phyloP scores from a whole-genome alignment of 2,797 vertebrate genomes.

The Lagorchestes hirsutus region DNA sequence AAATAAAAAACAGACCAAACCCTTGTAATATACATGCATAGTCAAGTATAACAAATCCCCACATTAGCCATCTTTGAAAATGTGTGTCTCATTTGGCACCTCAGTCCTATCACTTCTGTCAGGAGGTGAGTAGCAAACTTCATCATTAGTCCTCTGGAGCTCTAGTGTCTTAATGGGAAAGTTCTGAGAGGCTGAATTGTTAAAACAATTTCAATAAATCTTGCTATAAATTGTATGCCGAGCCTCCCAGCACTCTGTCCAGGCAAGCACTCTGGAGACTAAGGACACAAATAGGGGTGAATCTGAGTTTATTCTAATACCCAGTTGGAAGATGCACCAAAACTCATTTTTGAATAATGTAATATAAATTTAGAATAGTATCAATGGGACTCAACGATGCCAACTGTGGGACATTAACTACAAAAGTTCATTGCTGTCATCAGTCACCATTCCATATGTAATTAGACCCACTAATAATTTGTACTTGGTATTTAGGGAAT shows the following conservation, averaged over 20 bases:
- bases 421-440: constrained; percentile 31
- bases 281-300: not conserved
- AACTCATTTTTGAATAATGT: constrained; percentile 38
- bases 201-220: not conserved
- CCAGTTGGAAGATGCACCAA: not conserved
- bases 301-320: not conserved
- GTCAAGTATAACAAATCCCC: not conserved
- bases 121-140: constrained; percentile 4
- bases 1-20: not conserved
- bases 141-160: not conserved
- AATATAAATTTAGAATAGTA: constrained; percentile 42
- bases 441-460: constrained; percentile 2
- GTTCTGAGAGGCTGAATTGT: constrained; percentile 2
- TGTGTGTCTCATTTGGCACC: not conserved
- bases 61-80: not conserved
- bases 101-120: not conserved
- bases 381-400: constrained; percentile 15
- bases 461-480: constrained; percentile 32
- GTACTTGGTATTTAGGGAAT: constrained; percentile 14
- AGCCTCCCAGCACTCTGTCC: not conserved
- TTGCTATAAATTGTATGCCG: not conserved
- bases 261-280: not conserved
- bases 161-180: constrained; percentile 44
- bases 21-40: not conserved
- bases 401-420: constrained; percentile 23